Percentiles rank a stretch among this genome's conserved stretches.
phyloP scores from a whole-genome alignment of 1,140 invertebrate species.

The Harlomillsia oculata region DNA sequence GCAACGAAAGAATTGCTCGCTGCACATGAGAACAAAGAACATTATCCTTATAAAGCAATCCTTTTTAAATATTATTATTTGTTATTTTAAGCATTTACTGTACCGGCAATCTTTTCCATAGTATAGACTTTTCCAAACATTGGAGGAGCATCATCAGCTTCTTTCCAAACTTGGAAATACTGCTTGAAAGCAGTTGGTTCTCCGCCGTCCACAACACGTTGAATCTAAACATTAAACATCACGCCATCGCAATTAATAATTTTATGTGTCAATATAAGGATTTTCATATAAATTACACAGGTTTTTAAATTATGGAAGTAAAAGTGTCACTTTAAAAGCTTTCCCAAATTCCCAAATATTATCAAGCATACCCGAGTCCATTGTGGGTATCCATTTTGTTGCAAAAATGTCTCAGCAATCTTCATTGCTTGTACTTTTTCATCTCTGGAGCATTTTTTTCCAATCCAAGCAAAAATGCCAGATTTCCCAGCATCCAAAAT shows the following conservation, averaged over 20 bases:
- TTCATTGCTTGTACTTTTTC: conserved; percentile 69
- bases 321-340: not conserved
- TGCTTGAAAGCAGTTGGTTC: conserved; percentile 69
- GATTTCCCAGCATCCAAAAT: conserved; percentile 71
- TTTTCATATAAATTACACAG: not conserved
- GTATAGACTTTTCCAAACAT: conserved; percentile 39
- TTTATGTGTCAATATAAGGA: no score
- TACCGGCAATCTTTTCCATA: conserved; percentile 38
- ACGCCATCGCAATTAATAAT: not conserved
- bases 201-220: conserved; percentile 58
- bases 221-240: conserved; percentile 38
- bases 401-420: conserved; percentile 61
- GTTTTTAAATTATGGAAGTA: not conserved
- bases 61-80: not conserved
- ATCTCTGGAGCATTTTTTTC: conserved; percentile 59
- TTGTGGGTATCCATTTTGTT: conserved; percentile 57
- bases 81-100: not conserved
- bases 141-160: conserved; percentile 46
- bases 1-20: conserved; percentile 19
- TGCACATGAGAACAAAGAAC: not conserved
- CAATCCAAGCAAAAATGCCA: conserved; percentile 78
- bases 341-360: not conserved
- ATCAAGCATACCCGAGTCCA: conserved; percentile 56
- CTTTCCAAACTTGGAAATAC: conserved; percentile 65
- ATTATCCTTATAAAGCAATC: not conserved